Evolutionary conservation across 2,113 vertebrate genomes (phyloP).

Genomic region (Saccopteryx bilineata): DNA sequence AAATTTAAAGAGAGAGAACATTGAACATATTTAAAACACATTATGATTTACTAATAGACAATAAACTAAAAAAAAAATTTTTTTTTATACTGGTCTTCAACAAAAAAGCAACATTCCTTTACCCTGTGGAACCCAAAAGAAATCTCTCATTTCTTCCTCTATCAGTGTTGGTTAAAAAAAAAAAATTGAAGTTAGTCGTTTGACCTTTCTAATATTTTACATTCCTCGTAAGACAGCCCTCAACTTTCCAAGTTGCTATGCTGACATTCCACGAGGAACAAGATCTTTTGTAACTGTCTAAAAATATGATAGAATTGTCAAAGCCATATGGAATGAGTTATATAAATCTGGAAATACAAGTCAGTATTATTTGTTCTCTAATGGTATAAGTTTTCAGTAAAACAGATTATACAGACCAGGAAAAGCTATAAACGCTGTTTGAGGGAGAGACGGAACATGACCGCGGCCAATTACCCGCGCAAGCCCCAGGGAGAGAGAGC

Average conservation of each 20-base stretch:
- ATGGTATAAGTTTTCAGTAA: not conserved
- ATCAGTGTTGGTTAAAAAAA: not conserved
- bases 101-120: not conserved
- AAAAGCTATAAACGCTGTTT: not conserved
- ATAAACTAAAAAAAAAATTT: not conserved
- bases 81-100: not conserved
- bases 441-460: not conserved
- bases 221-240: not conserved
- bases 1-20: not conserved
- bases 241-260: not conserved
- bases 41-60: not conserved
- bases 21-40: not conserved
- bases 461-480: not conserved
- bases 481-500: too few relatives aligned
- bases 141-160: not conserved
- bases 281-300: not conserved
- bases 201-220: not conserved
- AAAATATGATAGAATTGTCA: conserved; percentile 44
- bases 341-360: conserved; percentile 13
- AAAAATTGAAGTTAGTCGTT: not conserved
- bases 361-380: not conserved
- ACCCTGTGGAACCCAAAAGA: not conserved
- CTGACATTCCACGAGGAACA: not conserved
- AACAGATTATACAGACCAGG: not conserved
- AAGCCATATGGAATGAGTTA: conserved; percentile 11